Conservation (phyloP, 2,888 invertebrate species). For the Euplexia lucipara region DNA sequence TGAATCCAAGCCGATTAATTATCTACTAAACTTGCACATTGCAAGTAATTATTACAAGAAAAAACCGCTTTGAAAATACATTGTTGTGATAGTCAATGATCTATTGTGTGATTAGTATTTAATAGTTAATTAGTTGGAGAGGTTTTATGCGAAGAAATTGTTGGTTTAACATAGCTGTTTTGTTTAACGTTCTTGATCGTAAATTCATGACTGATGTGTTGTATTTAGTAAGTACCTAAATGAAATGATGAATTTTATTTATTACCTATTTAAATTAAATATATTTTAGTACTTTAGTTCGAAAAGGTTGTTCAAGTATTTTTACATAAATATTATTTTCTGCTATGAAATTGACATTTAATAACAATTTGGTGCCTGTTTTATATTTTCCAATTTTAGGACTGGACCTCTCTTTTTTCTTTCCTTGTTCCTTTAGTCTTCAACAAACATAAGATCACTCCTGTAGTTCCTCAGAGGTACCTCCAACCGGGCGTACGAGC, state of each 20-base stretch:
- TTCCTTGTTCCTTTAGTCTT: no score
- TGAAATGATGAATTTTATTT: no score
- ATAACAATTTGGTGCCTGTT: no score
- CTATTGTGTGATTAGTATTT: slow-evolving; percentile 34
- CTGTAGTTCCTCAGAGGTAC: no score
- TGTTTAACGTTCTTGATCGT: slow-evolving; percentile 7
- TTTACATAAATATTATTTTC: no score
- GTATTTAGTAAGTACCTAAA: slow-evolving; percentile 4
- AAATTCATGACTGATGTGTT: slow-evolving; percentile 20
- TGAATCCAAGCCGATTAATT: slow-evolving; percentile 51
- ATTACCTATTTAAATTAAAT: no score
- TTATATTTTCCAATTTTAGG: no score
- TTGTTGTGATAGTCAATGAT: slow-evolving; percentile 40
- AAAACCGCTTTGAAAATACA: slow-evolving; percentile 35
- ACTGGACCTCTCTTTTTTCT: no score
- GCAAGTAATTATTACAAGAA: slow-evolving; percentile 42
- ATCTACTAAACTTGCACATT: slow-evolving; percentile 51
- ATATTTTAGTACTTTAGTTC: background rate
- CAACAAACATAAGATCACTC: no score
- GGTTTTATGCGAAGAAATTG: slow-evolving; percentile 44
- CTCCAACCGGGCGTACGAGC: no score
- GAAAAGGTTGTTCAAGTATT: background rate
- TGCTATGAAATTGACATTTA: no score
- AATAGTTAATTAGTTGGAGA: slow-evolving; percentile 15
- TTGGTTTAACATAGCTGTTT: slow-evolving; percentile 1